Evolutionary conservation across 1,140 invertebrate genomes (phyloP).

Genomic region (Drosophila sturtevanti): DNA sequence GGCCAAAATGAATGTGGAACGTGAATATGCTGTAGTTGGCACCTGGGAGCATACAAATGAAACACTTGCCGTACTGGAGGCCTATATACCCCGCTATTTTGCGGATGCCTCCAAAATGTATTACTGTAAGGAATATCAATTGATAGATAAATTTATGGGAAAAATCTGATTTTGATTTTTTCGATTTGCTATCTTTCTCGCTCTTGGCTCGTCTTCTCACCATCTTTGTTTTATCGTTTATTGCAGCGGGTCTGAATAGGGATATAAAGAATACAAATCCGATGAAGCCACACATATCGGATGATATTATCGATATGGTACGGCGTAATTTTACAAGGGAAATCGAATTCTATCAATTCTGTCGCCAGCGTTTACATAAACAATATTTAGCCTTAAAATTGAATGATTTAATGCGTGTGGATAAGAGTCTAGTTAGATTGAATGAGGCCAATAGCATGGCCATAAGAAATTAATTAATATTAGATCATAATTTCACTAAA

Average conservation of each 20-base stretch:
- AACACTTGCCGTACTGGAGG: constrained; percentile 91
- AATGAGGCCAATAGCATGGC: constrained; percentile 42
- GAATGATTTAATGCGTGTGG: constrained; percentile 63
- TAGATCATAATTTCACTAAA: no score
- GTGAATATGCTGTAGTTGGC: constrained; percentile 93
- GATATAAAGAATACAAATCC: constrained; percentile 62
- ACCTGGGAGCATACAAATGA: constrained; percentile 93
- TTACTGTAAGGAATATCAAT: constrained; percentile 90
- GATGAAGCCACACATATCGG: constrained; percentile 91
- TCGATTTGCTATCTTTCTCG: no score
- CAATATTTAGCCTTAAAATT: constrained; percentile 87
- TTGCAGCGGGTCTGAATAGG: constrained; percentile 84
- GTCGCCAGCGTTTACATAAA: constrained; percentile 91
- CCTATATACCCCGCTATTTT: constrained; percentile 93
- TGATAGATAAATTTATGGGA: no score
- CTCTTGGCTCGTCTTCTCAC: no score
- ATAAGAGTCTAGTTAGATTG: constrained; percentile 44
- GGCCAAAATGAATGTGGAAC: constrained; percentile 92
- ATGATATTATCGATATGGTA: constrained; percentile 92
- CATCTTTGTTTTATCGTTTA: background rate
- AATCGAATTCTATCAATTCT: constrained; percentile 96
- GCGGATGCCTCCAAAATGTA: constrained; percentile 89
- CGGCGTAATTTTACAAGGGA: constrained; percentile 93
- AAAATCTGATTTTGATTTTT: no score
- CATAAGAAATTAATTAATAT: constrained; percentile 40